Percentiles rank a stretch among this genome's conserved stretches.
These are phyloP conservation scores for Callyntrura sp. DNA, from an alignment of 2,888 invertebrate genomes.

Conservation along the genomic window DNA sequence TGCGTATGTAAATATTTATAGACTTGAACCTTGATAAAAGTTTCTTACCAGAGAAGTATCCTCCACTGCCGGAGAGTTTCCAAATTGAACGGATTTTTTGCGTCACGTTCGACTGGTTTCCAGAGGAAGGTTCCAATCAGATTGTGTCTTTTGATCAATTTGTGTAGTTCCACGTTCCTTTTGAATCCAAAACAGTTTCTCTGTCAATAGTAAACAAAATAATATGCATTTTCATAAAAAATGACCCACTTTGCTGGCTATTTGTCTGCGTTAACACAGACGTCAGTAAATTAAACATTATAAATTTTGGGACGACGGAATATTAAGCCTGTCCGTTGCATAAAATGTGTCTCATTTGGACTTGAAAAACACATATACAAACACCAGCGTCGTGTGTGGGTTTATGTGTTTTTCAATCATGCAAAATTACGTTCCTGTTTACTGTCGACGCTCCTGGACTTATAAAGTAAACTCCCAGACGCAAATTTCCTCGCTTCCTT, in stretches of 20 bases:
- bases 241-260: conserved; percentile 7
- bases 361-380: background rate
- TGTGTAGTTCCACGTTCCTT: background rate
- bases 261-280: background rate
- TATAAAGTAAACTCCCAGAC: conserved; percentile 16
- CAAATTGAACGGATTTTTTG: conserved; percentile 18
- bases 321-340: background rate
- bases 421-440: background rate
- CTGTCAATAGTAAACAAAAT: conserved; percentile 22
- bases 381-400: background rate
- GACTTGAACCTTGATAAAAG: background rate
- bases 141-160: conserved; percentile 40
- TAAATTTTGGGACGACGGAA: background rate
- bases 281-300: background rate
- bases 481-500: conserved; percentile 8
- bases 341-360: background rate
- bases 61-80: background rate
- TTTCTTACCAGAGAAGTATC: conserved; percentile 20
- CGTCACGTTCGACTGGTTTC: background rate
- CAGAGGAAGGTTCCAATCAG: conserved; percentile 14
- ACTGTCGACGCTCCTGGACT: background rate
- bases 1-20: conserved; percentile 27
- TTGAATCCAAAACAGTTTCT: background rate
- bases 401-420: background rate
- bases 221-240: conserved; percentile 21